Evolutionary conservation across 2,113 vertebrate species (phyloP).

Genomic region (Urocynchramus pylzowi): DNA sequence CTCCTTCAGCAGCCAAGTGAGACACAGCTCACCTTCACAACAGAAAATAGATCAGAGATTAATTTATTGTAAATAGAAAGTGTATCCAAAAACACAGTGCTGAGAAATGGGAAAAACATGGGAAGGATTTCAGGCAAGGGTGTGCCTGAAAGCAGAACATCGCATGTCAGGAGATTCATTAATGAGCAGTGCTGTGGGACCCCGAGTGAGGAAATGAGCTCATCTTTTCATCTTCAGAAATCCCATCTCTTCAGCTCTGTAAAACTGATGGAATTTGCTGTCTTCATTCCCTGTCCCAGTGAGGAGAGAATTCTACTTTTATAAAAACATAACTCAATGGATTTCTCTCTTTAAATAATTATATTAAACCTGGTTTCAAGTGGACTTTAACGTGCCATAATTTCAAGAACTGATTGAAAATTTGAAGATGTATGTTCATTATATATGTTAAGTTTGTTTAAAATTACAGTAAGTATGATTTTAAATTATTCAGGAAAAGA

Average conservation of each 20-base stretch:
- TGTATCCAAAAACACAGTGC: background rate
- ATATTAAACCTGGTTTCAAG: background rate
- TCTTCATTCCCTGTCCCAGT: background rate
- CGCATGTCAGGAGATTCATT: background rate
- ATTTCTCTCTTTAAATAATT: background rate
- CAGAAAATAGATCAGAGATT: background rate
- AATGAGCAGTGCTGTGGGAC: background rate
- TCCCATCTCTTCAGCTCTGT: background rate
- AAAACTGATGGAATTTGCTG: background rate
- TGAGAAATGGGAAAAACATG: background rate
- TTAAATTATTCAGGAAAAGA: background rate
- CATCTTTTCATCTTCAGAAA: background rate
- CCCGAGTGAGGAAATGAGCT: background rate
- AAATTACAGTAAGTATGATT: background rate
- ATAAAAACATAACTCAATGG: accelerated
- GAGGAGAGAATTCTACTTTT: background rate
- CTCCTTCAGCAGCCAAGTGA: background rate
- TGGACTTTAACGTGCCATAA: accelerated
- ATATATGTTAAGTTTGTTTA: background rate
- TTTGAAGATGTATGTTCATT: background rate
- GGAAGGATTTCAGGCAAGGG: background rate
- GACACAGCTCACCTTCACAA: background rate
- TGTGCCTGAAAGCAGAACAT: background rate
- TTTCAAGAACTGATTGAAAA: background rate
- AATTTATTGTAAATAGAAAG: background rate